A percentile compares a stretch with the other conserved stretches of the same genome.
Evolutionary conservation across 2,888 invertebrate species (phyloP).

Genomic region (Agonopterix alstromeriana): DNA sequence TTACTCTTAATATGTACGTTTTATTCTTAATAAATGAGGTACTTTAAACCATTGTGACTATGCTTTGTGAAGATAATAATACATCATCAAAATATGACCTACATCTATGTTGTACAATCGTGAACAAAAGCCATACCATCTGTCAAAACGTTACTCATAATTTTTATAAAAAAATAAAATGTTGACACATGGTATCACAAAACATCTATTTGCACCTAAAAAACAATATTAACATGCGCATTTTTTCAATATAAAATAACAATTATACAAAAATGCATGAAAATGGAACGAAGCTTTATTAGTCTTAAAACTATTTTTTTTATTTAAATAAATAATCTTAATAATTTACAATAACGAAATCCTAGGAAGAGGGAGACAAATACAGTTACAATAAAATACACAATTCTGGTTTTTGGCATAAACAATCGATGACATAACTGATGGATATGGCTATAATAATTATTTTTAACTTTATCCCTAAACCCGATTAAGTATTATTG

Average conservation of each 20-base stretch:
- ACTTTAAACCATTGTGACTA: conserved; percentile 73
- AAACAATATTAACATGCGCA: conserved; percentile 64
- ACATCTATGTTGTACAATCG: conserved; percentile 27
- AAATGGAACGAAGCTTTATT: conserved; percentile 62
- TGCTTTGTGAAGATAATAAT: conserved; percentile 24
- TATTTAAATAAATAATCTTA: conserved; percentile 58
- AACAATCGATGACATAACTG: neutral
- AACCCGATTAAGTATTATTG: neutral
- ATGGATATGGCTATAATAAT: too few species aligned
- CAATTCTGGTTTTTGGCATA: conserved; percentile 22
- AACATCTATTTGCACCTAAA: conserved; percentile 16
- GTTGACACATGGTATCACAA: conserved; percentile 18
- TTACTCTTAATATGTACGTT: neutral
- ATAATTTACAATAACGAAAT: conserved; percentile 60
- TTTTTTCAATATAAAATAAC: conserved; percentile 62
- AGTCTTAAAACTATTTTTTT: conserved; percentile 33
- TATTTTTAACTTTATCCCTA: neutral
- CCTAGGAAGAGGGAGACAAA: conserved; percentile 54
- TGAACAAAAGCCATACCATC: conserved; percentile 23
- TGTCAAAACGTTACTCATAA: conserved; percentile 17
- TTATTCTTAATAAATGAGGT: conserved; percentile 63
- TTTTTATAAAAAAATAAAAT: conserved; percentile 6
- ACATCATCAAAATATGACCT: conserved; percentile 17
- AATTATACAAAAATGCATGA: conserved; percentile 71
- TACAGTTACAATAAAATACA: neutral